Evolutionary conservation across 2,113 vertebrate species (phyloP).

Genomic region (Pedionomus torquatus): DNA sequence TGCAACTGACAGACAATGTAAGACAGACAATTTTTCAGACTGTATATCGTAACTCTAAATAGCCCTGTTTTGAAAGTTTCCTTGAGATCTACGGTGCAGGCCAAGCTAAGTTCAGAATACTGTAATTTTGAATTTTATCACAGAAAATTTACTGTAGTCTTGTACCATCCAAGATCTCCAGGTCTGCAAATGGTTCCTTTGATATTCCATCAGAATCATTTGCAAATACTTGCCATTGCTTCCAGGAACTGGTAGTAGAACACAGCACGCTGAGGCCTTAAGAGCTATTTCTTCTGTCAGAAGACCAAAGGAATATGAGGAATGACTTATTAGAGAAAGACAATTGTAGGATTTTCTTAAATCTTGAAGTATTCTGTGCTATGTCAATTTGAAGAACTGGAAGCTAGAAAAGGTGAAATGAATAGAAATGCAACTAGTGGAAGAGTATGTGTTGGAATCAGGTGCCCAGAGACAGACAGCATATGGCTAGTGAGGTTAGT

Average conservation of each 20-base stretch:
- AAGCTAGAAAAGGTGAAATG: not conserved
- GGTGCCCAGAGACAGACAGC: not conserved
- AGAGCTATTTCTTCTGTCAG: not conserved
- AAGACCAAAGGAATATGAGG: not conserved
- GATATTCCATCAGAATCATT: not conserved
- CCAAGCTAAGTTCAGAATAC: not conserved
- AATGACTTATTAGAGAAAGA: not conserved
- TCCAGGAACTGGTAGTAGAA: not conserved
- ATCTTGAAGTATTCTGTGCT: not conserved
- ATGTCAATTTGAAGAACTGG: not conserved
- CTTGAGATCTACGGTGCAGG: not conserved
- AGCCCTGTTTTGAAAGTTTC: not conserved
- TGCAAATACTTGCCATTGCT: not conserved
- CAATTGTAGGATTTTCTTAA: not conserved
- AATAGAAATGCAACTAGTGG: not conserved
- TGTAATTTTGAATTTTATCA: not conserved
- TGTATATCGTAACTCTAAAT: not conserved
- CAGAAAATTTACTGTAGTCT: not conserved
- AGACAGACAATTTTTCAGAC: not conserved
- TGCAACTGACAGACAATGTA: not conserved
- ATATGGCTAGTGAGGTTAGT: not conserved
- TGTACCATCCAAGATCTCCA: not conserved
- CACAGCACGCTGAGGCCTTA: not conserved
- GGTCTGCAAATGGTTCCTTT: not conserved
- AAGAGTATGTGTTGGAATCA: not conserved